A percentile compares a stretch with the other conserved stretches of the same genome.
Conservation (phyloP, 2,113 vertebrate species). For the Mustela nigripes region DNA sequence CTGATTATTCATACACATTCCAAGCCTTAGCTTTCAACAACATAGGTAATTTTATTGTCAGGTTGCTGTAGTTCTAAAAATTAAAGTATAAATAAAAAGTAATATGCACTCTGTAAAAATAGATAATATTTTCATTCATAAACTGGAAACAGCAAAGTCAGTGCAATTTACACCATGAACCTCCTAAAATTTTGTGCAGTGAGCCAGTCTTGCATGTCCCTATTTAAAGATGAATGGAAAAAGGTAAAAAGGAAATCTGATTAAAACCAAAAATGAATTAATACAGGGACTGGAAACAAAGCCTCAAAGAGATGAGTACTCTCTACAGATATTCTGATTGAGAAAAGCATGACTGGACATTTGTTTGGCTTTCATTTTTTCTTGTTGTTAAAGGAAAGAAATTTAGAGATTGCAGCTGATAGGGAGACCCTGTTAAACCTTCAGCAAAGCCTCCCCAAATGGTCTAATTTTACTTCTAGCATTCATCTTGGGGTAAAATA, state of each 20-base stretch:
- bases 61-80: background rate
- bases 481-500: background rate
- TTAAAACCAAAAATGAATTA: conserved; percentile 27
- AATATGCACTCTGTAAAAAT: background rate
- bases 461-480: conserved; percentile 5
- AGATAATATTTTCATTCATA: conserved; percentile 18
- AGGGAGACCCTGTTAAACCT: background rate
- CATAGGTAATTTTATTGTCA: background rate
- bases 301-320: accelerated
- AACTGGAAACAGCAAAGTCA: background rate
- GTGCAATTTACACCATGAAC: background rate
- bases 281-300: background rate
- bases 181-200: background rate
- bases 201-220: background rate
- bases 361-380: conserved; percentile 3
- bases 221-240: background rate
- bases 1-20: background rate
- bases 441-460: background rate
- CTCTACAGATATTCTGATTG: background rate
- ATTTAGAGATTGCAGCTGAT: background rate
- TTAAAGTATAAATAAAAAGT: conserved; percentile 16
- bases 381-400: background rate
- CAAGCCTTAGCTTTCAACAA: background rate
- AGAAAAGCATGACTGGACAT: background rate
- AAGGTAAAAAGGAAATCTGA: conserved; percentile 6